phyloP scores from a whole-genome alignment of 2,113 vertebrate species.

The Okapia johnstoni region DNA sequence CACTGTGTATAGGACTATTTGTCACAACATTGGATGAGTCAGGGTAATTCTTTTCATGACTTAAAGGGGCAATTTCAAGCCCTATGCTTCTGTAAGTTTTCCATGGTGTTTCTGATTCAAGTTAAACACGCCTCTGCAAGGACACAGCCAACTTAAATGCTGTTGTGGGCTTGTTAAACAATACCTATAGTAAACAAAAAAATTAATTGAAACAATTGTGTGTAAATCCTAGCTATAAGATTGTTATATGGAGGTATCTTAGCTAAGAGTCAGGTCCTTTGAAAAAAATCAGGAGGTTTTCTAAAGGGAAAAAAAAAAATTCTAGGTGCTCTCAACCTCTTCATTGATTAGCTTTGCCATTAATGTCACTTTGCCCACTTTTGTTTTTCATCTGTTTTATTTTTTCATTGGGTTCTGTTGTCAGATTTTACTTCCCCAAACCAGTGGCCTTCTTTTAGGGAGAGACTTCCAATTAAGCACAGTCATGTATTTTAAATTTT shows the following conservation, averaged over 20 bases:
- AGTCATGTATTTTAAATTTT: slow-evolving; percentile 44
- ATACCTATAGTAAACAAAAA: background rate
- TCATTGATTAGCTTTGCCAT: background rate
- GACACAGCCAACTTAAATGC: background rate
- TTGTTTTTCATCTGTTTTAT: background rate
- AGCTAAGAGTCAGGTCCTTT: background rate
- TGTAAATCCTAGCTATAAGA: background rate
- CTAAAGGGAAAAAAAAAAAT: background rate
- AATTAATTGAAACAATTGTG: background rate
- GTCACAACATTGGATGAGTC: background rate
- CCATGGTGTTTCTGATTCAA: background rate
- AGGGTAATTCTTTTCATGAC: background rate
- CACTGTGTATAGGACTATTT: background rate
- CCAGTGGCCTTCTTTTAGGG: background rate
- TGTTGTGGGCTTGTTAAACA: background rate
- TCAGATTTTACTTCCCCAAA: background rate
- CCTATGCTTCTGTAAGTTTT: background rate
- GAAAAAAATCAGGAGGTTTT: background rate
- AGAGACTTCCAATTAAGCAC: slow-evolving; percentile 32
- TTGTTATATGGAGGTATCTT: background rate
- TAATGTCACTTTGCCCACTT: background rate
- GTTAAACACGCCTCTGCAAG: background rate
- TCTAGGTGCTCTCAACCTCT: background rate
- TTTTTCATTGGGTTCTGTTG: background rate
- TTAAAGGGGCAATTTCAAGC: background rate